Evolutionary conservation across 1,140 invertebrate species (phyloP).

Genomic region (Muscidifurax raptorellus): DNA sequence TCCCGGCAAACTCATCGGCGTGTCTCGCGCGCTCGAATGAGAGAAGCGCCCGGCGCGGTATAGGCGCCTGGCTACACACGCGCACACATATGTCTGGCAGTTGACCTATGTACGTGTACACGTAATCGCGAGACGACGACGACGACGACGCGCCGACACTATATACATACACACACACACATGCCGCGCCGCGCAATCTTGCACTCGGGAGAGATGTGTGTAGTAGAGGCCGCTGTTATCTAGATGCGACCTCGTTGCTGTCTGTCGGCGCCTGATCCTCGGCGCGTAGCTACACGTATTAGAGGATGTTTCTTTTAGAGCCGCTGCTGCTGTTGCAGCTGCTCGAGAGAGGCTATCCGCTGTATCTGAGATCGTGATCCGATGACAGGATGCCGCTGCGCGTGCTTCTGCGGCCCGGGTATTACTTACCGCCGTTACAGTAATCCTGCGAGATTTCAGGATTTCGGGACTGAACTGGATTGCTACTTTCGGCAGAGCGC

Average conservation of each 20-base stretch:
- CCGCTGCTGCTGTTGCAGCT: background rate
- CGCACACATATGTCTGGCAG: background rate
- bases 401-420: background rate
- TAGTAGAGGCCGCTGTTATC: background rate
- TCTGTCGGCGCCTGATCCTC: background rate
- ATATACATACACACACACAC: background rate
- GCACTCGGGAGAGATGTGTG: background rate
- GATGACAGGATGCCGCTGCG: background rate
- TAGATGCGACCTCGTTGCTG: background rate
- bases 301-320: background rate
- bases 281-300: background rate
- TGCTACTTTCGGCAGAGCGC: no score
- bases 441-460: no score
- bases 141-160: background rate
- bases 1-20: slow-evolving; percentile 48
- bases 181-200: background rate
- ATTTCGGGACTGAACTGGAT: no score
- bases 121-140: background rate
- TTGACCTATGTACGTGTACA: background rate
- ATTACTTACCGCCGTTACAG: no score
- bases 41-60: background rate
- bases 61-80: no score
- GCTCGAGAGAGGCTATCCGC: no score
- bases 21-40: slow-evolving; percentile 17
- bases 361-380: background rate